These are phyloP conservation scores for Pica pica DNA, from an alignment of 2,113 vertebrate species.

Conservation along the genomic window DNA sequence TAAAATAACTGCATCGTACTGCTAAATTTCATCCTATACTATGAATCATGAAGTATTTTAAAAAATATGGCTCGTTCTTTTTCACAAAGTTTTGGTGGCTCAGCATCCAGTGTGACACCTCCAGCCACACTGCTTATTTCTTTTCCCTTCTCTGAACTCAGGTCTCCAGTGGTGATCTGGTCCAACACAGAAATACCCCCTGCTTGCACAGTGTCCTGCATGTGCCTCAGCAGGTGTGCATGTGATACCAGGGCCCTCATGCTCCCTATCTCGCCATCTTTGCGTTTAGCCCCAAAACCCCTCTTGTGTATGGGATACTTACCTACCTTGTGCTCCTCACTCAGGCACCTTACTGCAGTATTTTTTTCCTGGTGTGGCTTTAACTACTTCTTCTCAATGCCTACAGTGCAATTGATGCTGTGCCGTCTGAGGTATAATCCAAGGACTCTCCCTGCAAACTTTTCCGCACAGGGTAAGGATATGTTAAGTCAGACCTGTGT, in stretches of 20 bases:
- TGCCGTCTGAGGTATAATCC: neutral
- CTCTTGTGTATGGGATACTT: neutral
- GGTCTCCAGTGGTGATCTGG: neutral
- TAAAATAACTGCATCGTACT: neutral
- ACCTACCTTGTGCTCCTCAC: neutral
- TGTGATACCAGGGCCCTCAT: rapidly evolving
- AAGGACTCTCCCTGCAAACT: neutral
- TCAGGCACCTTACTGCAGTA: neutral
- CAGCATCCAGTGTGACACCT: neutral
- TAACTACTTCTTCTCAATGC: neutral
- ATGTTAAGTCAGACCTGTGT: neutral
- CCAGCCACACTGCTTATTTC: neutral
- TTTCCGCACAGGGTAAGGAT: neutral
- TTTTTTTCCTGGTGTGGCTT: neutral
- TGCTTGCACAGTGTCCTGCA: neutral
- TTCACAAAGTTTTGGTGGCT: neutral
- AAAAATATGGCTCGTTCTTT: rapidly evolving
- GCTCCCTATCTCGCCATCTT: rapidly evolving
- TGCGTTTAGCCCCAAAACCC: neutral
- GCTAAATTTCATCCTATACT: neutral
- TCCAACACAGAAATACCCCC: rapidly evolving
- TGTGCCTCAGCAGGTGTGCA: neutral
- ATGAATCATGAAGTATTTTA: neutral
- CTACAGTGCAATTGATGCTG: neutral
- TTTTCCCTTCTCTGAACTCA: neutral